A percentile compares a stretch with the other conserved stretches of the same genome.
Evolutionary conservation across 2,113 vertebrate genomes (phyloP).

Genomic region (Catharus fuscescens): DNA sequence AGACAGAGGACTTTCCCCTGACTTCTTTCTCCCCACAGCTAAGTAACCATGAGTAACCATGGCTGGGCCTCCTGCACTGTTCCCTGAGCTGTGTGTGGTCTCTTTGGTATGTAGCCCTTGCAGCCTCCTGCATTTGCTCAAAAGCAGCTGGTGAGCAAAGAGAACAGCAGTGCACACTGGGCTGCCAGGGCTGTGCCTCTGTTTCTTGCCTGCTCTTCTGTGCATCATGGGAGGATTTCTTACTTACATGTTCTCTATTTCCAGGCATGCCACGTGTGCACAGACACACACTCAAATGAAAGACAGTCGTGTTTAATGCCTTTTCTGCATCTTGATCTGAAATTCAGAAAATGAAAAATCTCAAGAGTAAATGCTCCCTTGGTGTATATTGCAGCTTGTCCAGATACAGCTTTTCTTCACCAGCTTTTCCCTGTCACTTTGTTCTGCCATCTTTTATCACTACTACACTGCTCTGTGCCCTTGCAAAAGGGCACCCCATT

Average conservation of each 20-base stretch:
- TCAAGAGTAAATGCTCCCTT: neutral
- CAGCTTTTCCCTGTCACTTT: neutral
- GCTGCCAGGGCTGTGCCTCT: neutral
- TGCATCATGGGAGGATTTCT: neutral
- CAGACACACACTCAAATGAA: neutral
- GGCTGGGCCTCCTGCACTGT: rapidly evolving
- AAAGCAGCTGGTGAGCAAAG: neutral
- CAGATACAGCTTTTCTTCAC: neutral
- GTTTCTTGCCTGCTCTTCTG: neutral
- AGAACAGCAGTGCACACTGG: neutral
- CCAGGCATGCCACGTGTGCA: neutral
- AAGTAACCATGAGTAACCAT: neutral
- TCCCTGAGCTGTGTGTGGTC: neutral
- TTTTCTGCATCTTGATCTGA: neutral
- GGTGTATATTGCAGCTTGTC: neutral
- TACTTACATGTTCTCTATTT: neutral
- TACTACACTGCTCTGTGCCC: neutral
- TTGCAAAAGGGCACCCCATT: rapidly evolving
- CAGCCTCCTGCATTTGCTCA: neutral
- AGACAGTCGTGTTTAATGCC: neutral
- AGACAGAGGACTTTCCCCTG: neutral
- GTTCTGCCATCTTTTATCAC: neutral
- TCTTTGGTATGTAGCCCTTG: neutral
- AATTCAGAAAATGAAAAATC: neutral
- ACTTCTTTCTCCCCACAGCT: neutral